These are phyloP conservation scores for Antigone vipio DNA, from an alignment of 2,113 vertebrate species.

Conservation along the genomic window DNA sequence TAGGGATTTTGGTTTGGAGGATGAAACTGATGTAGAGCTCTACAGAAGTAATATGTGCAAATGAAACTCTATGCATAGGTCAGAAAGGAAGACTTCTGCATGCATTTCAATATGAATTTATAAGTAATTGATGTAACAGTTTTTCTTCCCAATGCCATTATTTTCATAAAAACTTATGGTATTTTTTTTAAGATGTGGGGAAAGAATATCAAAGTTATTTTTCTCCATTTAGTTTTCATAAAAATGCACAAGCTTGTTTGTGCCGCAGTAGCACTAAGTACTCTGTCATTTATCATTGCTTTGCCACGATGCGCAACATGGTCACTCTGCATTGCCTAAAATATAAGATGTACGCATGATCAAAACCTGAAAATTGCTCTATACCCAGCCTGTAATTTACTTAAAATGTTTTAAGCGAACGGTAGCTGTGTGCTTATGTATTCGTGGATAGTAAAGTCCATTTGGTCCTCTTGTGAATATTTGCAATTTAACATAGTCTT, in stretches of 20 bases:
- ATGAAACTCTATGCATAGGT: not conserved
- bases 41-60: not conserved
- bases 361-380: not conserved
- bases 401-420: not conserved
- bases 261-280: not conserved
- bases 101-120: not conserved
- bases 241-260: not conserved
- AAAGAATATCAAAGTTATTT: not conserved
- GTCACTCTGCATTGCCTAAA: not conserved
- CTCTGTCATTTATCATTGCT: not conserved
- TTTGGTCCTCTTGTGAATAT: not conserved
- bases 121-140: not conserved
- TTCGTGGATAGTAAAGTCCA: not conserved
- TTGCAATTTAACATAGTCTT: not conserved
- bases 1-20: not conserved
- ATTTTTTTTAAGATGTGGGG: not conserved
- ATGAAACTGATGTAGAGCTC: conserved; percentile 24
- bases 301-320: not conserved
- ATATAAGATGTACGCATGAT: not conserved
- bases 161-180: not conserved
- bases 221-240: not conserved
- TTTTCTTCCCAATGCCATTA: not conserved
- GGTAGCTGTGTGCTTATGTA: not conserved
- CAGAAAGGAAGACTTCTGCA: not conserved
- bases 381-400: not conserved